A percentile compares a stretch with the other conserved stretches of the same genome.
These are phyloP conservation scores for Apis florea DNA, from an alignment of 1,140 invertebrate species.

Conservation along the genomic window DNA sequence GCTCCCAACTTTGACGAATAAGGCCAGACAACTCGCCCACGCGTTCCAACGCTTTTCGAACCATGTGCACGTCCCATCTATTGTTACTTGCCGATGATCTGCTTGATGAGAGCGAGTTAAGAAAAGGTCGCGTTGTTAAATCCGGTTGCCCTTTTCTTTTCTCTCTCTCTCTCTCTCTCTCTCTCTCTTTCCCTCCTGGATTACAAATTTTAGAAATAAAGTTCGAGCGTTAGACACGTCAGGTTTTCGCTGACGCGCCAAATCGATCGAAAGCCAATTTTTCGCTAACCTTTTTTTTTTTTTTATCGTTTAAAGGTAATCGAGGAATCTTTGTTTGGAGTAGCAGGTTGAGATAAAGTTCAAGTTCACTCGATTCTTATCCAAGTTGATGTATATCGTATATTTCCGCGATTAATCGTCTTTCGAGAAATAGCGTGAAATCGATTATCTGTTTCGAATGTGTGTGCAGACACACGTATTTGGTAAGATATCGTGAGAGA, in stretches of 20 bases:
- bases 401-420: no score
- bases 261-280: no score
- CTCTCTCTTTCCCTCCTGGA: background rate
- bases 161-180: background rate
- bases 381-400: no score
- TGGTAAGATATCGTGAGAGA: background rate
- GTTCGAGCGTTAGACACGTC: background rate
- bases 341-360: background rate
- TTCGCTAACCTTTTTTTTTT: no score
- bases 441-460: background rate
- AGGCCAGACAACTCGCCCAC: conserved; percentile 65
- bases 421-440: background rate
- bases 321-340: no score
- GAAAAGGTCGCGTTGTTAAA: background rate
- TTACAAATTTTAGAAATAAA: background rate
- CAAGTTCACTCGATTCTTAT: background rate
- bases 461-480: no score
- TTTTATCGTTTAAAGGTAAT: no score
- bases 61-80: conserved; percentile 4
- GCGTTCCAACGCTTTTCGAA: conserved; percentile 13
- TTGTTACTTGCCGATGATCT: background rate
- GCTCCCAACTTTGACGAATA: conserved; percentile 67
- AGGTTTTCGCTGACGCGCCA: no score
- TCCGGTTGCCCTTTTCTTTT: no score
- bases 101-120: background rate